phyloP scores from a whole-genome alignment of 2,113 vertebrate species.

The Paramisgurnus dabryanus region DNA sequence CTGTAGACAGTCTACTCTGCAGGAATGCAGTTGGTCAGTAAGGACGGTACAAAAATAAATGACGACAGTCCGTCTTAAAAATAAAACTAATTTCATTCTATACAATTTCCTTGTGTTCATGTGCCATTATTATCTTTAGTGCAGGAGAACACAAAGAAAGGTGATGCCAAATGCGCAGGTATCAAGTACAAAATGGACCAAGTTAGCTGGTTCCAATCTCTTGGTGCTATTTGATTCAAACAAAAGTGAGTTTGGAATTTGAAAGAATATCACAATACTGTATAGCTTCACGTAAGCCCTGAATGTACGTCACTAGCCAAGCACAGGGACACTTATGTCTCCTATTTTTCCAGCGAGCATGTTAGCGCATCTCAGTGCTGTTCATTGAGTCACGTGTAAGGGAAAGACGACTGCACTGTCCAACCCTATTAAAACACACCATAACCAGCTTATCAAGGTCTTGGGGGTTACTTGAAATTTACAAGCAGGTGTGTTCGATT shows the following conservation, averaged over 20 bases:
- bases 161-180: conserved; percentile 56
- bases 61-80: no score
- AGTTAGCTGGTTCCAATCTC: conserved; percentile 66
- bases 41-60: not conserved
- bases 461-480: no score
- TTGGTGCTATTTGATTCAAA: conserved; percentile 75
- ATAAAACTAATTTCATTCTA: not conserved
- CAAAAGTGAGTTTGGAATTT: conserved; percentile 35
- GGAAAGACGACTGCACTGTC: not conserved
- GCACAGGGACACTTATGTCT: not conserved
- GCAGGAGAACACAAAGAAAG: conserved; percentile 46
- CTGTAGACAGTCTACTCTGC: not conserved
- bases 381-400: not conserved
- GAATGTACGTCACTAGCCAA: conserved; percentile 32
- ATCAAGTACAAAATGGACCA: conserved; percentile 54
- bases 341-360: not conserved
- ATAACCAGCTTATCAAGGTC: no score
- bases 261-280: not conserved
- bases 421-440: no score
- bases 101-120: not conserved
- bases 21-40: not conserved
- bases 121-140: conserved; percentile 58
- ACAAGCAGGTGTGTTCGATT: no score
- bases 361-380: not conserved
- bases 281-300: conserved; percentile 3